A percentile compares a stretch with the other conserved stretches of the same genome.
phyloP scores from a whole-genome alignment of 37 sponge, comb jelly and placozoan genomes.

The Ianthella basta region DNA sequence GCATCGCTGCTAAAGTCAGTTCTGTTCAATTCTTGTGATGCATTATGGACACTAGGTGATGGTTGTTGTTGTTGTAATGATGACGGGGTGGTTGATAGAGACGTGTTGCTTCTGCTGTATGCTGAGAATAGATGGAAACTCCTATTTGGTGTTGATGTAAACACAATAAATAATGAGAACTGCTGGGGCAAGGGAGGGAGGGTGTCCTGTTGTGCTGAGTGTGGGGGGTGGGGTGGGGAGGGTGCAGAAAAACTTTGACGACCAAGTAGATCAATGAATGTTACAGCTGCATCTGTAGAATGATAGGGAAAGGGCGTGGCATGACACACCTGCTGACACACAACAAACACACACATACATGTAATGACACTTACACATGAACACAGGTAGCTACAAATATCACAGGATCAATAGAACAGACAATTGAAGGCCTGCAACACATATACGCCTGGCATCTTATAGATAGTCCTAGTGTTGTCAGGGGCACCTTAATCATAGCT shows the following conservation, averaged over 20 bases:
- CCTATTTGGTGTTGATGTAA: neutral
- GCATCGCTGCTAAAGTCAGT: neutral
- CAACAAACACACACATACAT: too few relatives aligned
- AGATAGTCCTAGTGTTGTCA: too few relatives aligned
- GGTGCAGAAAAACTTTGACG: slow-evolving; percentile 21
- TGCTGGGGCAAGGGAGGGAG: neutral
- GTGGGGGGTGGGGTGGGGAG: neutral
- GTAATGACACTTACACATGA: too few relatives aligned
- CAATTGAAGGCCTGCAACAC: too few relatives aligned
- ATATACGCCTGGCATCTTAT: too few relatives aligned
- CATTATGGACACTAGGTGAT: neutral
- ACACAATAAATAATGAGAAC: slow-evolving; percentile 17
- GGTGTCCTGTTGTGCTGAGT: neutral
- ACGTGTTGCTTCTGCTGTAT: neutral
- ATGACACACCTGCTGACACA: too few relatives aligned
- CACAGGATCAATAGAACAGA: too few relatives aligned
- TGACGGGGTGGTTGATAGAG: neutral
- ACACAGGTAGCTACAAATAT: too few relatives aligned
- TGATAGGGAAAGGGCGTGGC: too few relatives aligned
- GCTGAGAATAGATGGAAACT: neutral
- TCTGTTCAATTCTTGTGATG: neutral
- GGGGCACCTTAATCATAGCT: too few relatives aligned
- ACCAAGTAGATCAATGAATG: slow-evolving; percentile 14
- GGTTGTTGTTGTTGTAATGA: neutral
- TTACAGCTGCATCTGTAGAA: too few relatives aligned